Percentiles rank a stretch among this genome's conserved stretches.
Conservation (phyloP, 2,888 invertebrate genomes). For the Halictus quadricinctus region DNA sequence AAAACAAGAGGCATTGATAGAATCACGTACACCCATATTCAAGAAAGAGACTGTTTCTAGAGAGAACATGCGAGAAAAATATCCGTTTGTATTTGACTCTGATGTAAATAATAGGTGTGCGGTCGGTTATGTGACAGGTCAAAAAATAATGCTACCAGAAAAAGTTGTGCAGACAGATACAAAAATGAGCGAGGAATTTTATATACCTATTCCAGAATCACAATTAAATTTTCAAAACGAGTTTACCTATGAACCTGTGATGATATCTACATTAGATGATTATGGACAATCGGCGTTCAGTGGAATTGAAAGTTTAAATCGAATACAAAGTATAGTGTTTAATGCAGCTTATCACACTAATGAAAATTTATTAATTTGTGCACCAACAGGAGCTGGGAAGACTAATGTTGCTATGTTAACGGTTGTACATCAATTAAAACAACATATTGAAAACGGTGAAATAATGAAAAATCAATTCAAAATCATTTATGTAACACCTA, state of each 20-base stretch:
- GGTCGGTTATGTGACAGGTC: conserved; percentile 89
- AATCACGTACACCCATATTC: conserved; percentile 83
- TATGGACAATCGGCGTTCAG: conserved; percentile 95
- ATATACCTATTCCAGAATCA: conserved; percentile 88
- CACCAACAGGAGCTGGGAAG: conserved; percentile 99
- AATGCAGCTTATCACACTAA: conserved; percentile 97
- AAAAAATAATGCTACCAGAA: conserved; percentile 91
- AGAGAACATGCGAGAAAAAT: conserved; percentile 83
- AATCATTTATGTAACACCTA: conserved; percentile 99
- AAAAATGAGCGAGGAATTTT: conserved; percentile 92
- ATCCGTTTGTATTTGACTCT: conserved; percentile 95
- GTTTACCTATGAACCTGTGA: conserved; percentile 87
- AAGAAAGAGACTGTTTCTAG: conserved; percentile 80
- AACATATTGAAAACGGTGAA: conserved; percentile 91
- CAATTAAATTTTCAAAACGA: conserved; percentile 82
- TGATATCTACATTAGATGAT: conserved; percentile 87
- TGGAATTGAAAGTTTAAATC: conserved; percentile 93
- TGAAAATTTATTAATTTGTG: conserved; percentile 98
- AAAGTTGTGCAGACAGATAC: conserved; percentile 89
- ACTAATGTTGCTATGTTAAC: conserved; percentile 98
- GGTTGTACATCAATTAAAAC: conserved; percentile 94
- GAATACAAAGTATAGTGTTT: conserved; percentile 98
- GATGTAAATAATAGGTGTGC: conserved; percentile 87
- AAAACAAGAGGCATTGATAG: conserved; percentile 80
- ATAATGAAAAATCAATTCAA: conserved; percentile 97